phyloP scores from a whole-genome alignment of 2,113 vertebrate species.

The Falco punctatus region DNA sequence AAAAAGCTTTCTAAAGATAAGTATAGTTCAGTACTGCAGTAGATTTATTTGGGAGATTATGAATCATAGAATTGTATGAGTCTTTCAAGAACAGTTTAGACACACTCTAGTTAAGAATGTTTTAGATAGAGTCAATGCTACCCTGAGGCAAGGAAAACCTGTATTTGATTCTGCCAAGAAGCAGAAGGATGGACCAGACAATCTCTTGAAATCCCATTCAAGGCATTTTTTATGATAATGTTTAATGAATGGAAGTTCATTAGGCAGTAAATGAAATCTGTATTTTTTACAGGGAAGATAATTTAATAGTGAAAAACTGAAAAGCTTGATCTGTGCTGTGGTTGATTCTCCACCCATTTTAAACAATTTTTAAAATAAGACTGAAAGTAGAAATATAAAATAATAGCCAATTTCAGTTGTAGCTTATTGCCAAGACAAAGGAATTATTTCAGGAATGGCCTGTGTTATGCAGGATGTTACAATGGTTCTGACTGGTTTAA shows the following conservation, averaged over 20 bases:
- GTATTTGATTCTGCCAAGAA: not conserved
- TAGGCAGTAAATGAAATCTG: not conserved
- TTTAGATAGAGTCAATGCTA: not conserved
- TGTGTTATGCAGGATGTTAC: not conserved
- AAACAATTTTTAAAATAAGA: not conserved
- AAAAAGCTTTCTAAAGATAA: not conserved
- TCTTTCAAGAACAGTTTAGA: not conserved
- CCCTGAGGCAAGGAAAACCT: not conserved
- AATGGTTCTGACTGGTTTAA: not conserved
- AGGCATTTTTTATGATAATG: not conserved
- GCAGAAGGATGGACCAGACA: not conserved
- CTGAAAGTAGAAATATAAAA: not conserved
- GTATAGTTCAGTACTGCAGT: not conserved
- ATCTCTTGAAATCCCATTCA: not conserved
- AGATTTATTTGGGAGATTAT: not conserved
- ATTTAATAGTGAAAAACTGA: not conserved
- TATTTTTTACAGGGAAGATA: not conserved
- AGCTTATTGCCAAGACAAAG: not conserved
- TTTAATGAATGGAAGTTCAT: not conserved
- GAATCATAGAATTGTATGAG: not conserved
- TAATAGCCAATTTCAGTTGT: not conserved
- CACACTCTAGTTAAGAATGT: not conserved
- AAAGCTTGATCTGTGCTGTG: not conserved
- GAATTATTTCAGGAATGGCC: not conserved
- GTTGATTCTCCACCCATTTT: not conserved